Conservation (phyloP, 2,113 vertebrate species). For the Serilophus lunatus region DNA sequence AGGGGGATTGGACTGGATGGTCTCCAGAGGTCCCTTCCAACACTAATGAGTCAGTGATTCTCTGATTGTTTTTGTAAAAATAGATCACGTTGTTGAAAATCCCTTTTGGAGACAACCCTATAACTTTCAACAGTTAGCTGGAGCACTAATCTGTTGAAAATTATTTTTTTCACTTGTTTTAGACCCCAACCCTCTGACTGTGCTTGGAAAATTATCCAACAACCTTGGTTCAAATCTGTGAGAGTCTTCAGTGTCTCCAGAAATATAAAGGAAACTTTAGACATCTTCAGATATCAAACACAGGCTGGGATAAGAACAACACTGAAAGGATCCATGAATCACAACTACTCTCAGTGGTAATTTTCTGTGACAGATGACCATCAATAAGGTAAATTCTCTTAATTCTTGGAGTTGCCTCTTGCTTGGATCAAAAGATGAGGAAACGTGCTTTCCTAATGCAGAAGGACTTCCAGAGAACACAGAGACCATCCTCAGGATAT, state of each 20-base stretch:
- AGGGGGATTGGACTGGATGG: background rate
- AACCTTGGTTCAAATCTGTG: background rate
- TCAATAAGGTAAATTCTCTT: background rate
- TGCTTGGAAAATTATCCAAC: background rate
- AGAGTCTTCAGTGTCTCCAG: background rate
- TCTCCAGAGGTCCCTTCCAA: background rate
- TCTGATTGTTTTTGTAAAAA: background rate
- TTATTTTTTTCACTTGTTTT: background rate
- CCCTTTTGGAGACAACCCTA: background rate
- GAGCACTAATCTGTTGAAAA: background rate
- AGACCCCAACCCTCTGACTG: background rate
- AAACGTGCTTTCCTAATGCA: background rate
- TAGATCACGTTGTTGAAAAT: rapidly evolving
- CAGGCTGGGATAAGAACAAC: background rate
- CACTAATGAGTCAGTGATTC: background rate
- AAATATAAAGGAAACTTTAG: background rate
- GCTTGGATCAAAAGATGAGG: background rate
- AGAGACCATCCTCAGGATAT: background rate
- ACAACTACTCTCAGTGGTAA: rapidly evolving
- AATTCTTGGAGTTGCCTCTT: background rate
- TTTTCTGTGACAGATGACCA: background rate
- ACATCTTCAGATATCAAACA: background rate
- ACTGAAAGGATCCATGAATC: background rate
- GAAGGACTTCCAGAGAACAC: background rate
- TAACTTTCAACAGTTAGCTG: background rate